Conservation (phyloP, 1,140 invertebrate genomes). For the Odontomachus brunneus region DNA sequence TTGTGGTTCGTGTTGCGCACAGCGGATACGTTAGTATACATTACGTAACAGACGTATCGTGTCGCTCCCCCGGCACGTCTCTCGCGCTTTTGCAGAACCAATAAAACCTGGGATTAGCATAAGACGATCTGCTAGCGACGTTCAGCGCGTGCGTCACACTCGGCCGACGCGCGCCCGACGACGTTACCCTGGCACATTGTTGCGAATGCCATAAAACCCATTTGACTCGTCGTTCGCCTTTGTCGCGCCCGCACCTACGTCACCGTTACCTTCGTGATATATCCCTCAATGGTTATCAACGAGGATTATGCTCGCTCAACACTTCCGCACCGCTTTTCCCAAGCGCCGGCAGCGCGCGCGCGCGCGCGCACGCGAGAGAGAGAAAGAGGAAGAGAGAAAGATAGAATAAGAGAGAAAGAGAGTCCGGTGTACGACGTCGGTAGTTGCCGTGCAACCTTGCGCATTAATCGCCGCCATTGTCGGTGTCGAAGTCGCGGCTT, state of each 20-base stretch:
- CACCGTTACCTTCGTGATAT: constrained; percentile 11
- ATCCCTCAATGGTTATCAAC: constrained; percentile 46
- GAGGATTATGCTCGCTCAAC: constrained; percentile 30
- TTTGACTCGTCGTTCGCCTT: constrained; percentile 18
- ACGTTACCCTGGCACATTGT: constrained; percentile 11
- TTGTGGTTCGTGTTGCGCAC: no score
- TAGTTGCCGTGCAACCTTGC: constrained; percentile 38
- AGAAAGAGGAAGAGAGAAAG: background rate
- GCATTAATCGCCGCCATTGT: constrained; percentile 56
- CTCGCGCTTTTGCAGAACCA: constrained; percentile 1
- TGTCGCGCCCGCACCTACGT: constrained; percentile 27
- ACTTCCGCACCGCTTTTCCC: constrained; percentile 34
- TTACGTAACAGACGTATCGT: constrained; percentile 21
- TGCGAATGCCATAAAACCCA: constrained; percentile 34
- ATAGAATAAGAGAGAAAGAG: background rate
- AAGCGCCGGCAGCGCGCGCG: background rate
- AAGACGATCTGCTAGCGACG: background rate
- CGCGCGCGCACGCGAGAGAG: background rate
- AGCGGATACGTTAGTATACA: constrained; percentile 25
- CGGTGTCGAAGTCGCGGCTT: constrained; percentile 31
- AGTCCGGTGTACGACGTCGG: background rate
- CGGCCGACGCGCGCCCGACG: background rate
- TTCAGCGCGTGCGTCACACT: constrained; percentile 30
- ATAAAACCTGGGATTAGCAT: constrained; percentile 47
- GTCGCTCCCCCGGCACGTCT: background rate